Evolutionary conservation across 2,797 vertebrate species (phyloP), one percentile per base, ranked within the genome.

Genomic region (Falco columbarius): DNA sequence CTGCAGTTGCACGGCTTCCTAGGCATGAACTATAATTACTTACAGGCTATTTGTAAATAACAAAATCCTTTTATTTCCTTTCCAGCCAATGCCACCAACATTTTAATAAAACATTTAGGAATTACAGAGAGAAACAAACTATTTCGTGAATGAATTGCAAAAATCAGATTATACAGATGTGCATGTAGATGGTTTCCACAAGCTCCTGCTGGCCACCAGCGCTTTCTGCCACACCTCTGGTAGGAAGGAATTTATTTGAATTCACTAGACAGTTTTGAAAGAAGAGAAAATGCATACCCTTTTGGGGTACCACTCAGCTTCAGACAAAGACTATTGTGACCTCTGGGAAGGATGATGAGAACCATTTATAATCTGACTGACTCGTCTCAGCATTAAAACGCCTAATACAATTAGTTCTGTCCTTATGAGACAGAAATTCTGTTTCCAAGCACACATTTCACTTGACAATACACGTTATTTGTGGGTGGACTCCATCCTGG

Each of bases 11-110:
- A 81, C 16, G 3, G 52, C 42, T 96, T 70, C 62, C 79, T 93
- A 94, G 36, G 66, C 52, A 86, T 70, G 40, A 67, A 79, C 63
- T 42, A 66, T 66, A 92, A 89, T 95, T 94, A 94, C 72, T 90
- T 56, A 71, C 22, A 92, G 81, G 81, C 58, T 74, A 96, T 85
- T 83, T 61, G 83, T 68, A 72, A 65, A 95, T 62, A 47, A 89
- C 89, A 89, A 89, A 90, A 59, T 30, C 34, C 34, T 54, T 76
- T 82, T 61, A 67, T 70, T 75, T 71, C 61, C 36, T 88, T 87
- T 79, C 42, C 68, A 87, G 29, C 12, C 40, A 81, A 49, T 20
- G 55, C 21, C n/a, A 77, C 38, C 44, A 92, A 83, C 55, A 77
- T 94, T 77, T 81, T 62, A 84, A 72, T 51, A 76, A 63, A 73